phyloP scores from a whole-genome alignment of 2,797 vertebrate genomes.

The Hafferia zeledoni region DNA sequence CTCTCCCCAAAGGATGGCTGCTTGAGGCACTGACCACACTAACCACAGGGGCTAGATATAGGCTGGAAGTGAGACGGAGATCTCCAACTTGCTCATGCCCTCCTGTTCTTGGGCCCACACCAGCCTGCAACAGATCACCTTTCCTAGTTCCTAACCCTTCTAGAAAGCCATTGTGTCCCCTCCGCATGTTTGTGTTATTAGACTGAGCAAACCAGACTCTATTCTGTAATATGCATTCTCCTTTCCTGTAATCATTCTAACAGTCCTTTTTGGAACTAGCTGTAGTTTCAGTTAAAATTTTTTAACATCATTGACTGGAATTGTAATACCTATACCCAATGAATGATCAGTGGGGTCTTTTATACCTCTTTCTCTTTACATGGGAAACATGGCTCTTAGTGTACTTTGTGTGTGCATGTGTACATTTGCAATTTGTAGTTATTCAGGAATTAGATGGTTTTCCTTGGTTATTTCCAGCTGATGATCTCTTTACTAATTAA shows the following conservation, averaged over 20 bases:
- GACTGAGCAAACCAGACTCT: background rate
- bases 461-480: background rate
- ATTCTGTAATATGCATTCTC: background rate
- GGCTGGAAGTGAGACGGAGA: slow-evolving; percentile 24
- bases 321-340: background rate
- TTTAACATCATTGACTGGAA: slow-evolving; percentile 19
- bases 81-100: background rate
- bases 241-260: slow-evolving; percentile 42
- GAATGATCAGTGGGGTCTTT: background rate
- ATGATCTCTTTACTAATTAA: background rate
- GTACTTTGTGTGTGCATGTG: background rate
- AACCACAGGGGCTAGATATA: slow-evolving; percentile 13
- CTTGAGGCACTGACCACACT: slow-evolving; percentile 13
- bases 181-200: background rate
- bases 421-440: background rate
- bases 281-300: slow-evolving; percentile 13
- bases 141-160: slow-evolving; percentile 1
- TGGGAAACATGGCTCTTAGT: background rate
- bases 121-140: background rate
- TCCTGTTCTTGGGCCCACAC: background rate
- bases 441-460: background rate
- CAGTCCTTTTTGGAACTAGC: background rate
- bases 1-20: slow-evolving; percentile 35
- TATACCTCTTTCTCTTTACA: background rate
- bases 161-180: background rate